Evolutionary conservation across 2,113 vertebrate species (phyloP), one percentile per base, ranked within the genome.

Genomic region (Gambusia affinis): DNA sequence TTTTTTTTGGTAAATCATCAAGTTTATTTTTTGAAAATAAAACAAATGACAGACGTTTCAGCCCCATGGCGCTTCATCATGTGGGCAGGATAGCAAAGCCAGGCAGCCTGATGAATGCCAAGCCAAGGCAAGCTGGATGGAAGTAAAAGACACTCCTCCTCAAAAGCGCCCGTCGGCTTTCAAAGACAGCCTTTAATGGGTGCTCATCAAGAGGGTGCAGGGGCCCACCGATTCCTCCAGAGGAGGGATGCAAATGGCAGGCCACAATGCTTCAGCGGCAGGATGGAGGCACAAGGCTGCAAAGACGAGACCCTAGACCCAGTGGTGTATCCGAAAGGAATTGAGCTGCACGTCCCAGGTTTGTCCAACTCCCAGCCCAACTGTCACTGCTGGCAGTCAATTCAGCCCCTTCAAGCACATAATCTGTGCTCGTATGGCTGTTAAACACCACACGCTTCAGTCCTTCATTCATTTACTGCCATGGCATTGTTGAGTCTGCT

Each of bases 281-380:
- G 85, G 79, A 70, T 67, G 79, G 83, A 83, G 87, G 78, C 44
- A 65, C 88, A 69, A 83, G 85, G 74, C 90, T 80, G 65, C 80
- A 72, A 88, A 88, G 90, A 93, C 78, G 87, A 88, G 87, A 85
- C 89, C 87, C 27, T 76, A 6, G 89, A 90, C 91, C 93, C 87
- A 90, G 91, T 91, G 92, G 92, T 93, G 92, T 91, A 91, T 93
- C 93, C 81, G 82, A 89, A 86, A 87, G 85, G 90, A 93, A 89
- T 92, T 88, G 64, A 88, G 84, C 82, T 83, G 76, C 84, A 82
- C 85, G 85, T 92, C 91, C 85, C 89, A 76, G 89, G 90, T 87
- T 82, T 78, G 33, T 84, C 89, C 93, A 94, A 95, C 90, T 94
- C 95, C 94, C 94, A 94, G 91, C 89, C 94, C 95, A 95, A 95